phyloP scores from a whole-genome alignment of 2,888 invertebrate genomes.

The Cephonodes hylas region DNA sequence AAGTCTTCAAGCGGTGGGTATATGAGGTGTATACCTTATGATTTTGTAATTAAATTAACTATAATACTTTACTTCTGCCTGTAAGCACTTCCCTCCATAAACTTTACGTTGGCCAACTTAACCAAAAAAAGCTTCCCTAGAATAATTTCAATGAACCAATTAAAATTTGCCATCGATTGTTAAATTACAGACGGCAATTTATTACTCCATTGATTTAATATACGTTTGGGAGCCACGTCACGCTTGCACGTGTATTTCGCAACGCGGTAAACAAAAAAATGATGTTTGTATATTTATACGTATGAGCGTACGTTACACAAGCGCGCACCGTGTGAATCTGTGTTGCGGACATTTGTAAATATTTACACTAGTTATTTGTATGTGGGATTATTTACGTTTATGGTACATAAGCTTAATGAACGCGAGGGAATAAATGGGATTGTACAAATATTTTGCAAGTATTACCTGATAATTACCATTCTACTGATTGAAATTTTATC shows the following conservation, averaged over 20 bases:
- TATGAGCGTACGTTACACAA: not conserved
- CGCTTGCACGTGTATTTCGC: not conserved
- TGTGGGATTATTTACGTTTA: not conserved
- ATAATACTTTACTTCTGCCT: no score
- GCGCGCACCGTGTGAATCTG: not conserved
- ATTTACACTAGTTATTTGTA: not conserved
- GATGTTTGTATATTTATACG: not conserved
- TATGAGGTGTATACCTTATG: no score
- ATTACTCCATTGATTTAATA: not conserved
- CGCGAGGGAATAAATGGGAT: not conserved
- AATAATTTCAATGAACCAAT: no score
- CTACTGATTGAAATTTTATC: not conserved
- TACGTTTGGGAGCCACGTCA: not conserved
- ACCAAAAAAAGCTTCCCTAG: no score
- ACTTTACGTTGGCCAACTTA: no score
- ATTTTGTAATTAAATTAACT: no score
- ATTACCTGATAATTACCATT: no score
- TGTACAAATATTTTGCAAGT: no score
- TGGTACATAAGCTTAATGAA: not conserved
- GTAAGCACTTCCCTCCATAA: no score
- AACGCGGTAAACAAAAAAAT: conserved; percentile 3
- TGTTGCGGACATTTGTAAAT: conserved; percentile 1
- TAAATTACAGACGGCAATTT: not conserved
- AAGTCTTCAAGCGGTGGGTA: no score
- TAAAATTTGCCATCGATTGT: no score